Evolutionary conservation across 2,113 vertebrate species (phyloP).

Genomic region (Paramisgurnus dabryanus): DNA sequence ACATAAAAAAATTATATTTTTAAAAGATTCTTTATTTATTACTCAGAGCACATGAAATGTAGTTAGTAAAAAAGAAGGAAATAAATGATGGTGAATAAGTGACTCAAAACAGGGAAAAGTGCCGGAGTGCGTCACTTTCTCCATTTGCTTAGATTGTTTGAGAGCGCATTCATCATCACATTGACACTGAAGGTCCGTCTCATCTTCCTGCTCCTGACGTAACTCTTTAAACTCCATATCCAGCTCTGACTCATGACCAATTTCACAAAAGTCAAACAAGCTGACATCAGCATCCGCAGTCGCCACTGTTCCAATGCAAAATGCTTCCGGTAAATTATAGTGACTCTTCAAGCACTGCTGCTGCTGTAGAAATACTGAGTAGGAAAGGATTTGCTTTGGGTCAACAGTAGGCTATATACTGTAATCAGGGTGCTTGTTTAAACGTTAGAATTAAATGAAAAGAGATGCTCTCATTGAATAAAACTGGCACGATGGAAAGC

Average conservation of each 20-base stretch:
- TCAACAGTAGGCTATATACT: background rate
- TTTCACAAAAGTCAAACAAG: constrained; percentile 7
- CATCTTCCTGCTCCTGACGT: constrained; percentile 5
- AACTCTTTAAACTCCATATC: background rate
- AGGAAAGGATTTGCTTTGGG: background rate
- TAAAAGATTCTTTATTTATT: background rate
- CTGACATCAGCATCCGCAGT: background rate
- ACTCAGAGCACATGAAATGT: background rate
- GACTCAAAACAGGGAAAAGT: background rate
- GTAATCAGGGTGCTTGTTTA: constrained; percentile 13
- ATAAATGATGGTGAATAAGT: background rate
- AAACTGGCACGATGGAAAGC: constrained; percentile 17
- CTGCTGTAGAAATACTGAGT: background rate
- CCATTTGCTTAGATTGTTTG: background rate
- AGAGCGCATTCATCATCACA: background rate
- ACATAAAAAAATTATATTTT: background rate
- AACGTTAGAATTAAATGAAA: background rate
- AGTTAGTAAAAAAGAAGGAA: background rate
- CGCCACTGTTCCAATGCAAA: background rate
- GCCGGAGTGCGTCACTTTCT: background rate
- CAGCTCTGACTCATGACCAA: constrained; percentile 1
- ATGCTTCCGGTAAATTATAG: background rate
- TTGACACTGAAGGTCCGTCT: constrained; percentile 7
- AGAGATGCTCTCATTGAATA: constrained; percentile 29
- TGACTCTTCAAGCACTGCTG: background rate